Conservation (phyloP, 2,113 vertebrate species). For the Haemorhous mexicanus region DNA sequence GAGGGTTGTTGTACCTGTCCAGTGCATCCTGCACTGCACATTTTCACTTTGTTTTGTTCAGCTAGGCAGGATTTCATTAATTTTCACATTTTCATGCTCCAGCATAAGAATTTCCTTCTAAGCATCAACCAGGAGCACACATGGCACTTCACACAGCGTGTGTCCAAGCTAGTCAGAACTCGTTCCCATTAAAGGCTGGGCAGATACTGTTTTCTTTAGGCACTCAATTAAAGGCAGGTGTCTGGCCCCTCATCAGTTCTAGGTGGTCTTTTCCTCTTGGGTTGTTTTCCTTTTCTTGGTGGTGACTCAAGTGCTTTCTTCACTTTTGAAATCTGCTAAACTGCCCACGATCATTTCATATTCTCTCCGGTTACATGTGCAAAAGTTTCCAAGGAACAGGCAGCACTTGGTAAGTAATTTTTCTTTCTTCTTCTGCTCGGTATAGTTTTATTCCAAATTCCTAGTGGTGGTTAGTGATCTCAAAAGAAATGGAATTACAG, state of each 20-base stretch:
- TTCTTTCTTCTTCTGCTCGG: conserved; percentile 29
- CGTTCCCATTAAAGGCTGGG: conserved; percentile 19
- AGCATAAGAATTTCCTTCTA: conserved; percentile 28
- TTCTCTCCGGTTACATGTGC: conserved; percentile 41
- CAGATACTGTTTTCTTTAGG: conserved; percentile 50
- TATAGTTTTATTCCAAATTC: conserved; percentile 22
- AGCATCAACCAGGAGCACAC: background rate
- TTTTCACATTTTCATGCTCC: background rate
- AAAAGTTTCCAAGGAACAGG: conserved; percentile 53
- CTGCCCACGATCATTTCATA: background rate
- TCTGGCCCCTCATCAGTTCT: conserved; percentile 50
- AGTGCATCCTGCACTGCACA: background rate
- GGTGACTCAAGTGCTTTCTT: conserved; percentile 54
- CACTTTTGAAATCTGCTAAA: conserved; percentile 36
- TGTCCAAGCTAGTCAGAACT: conserved; percentile 24
- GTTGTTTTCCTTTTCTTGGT: conserved; percentile 47
- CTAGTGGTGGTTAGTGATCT: conserved; percentile 7
- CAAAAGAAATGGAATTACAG: conserved; percentile 33
- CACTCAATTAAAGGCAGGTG: conserved; percentile 62
- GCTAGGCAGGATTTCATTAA: background rate
- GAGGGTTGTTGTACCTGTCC: background rate
- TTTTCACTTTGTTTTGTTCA: background rate
- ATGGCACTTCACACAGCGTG: background rate
- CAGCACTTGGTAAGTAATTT: conserved; percentile 1
- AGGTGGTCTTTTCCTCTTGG: conserved; percentile 57